Percentiles rank a stretch among this genome's conserved stretches.
Conservation (phyloP, 1,140 invertebrate species). For the roundworm (Caenorhabditis elegans) region DNA sequence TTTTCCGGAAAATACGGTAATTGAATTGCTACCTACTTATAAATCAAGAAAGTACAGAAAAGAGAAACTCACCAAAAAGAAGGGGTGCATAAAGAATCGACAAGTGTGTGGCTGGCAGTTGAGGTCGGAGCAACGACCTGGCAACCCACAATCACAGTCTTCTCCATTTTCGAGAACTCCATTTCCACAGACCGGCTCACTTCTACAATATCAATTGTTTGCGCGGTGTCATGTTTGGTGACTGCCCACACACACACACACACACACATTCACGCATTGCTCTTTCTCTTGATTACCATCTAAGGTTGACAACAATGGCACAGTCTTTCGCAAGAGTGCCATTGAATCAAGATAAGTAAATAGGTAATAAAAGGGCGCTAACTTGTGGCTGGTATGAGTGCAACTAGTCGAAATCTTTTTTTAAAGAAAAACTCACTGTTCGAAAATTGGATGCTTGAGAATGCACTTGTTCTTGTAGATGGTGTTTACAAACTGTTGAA, state of each 20-base stretch:
- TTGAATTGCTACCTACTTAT: too few relatives aligned
- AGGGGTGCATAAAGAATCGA: conserved; percentile 28
- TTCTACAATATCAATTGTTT: conserved; percentile 32
- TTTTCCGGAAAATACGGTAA: too few relatives aligned
- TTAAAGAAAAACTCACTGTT: conserved; percentile 37
- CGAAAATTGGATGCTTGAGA: neutral
- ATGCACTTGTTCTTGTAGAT: conserved; percentile 38
- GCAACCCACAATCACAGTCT: conserved; percentile 37
- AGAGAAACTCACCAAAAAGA: conserved; percentile 31
- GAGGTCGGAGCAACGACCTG: neutral
- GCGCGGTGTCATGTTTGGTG: conserved; percentile 3
- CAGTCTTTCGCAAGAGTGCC: neutral
- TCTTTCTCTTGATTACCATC: conserved; percentile 17
- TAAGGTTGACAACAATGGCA: conserved; percentile 3
- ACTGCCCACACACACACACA: neutral
- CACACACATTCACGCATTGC: conserved; percentile 20
- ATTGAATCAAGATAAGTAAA: too few relatives aligned
- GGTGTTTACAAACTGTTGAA: conserved; percentile 38
- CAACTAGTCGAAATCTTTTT: too few relatives aligned
- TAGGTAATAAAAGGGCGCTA: too few relatives aligned
- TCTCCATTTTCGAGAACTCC: conserved; percentile 34
- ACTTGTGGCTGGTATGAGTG: too few relatives aligned
- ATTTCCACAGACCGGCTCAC: conserved; percentile 33
- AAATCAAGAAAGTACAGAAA: too few relatives aligned
- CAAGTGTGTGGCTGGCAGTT: conserved; percentile 38